phyloP scores from a whole-genome alignment of 1,140 invertebrate genomes.

The Zaprionus ornatus region DNA sequence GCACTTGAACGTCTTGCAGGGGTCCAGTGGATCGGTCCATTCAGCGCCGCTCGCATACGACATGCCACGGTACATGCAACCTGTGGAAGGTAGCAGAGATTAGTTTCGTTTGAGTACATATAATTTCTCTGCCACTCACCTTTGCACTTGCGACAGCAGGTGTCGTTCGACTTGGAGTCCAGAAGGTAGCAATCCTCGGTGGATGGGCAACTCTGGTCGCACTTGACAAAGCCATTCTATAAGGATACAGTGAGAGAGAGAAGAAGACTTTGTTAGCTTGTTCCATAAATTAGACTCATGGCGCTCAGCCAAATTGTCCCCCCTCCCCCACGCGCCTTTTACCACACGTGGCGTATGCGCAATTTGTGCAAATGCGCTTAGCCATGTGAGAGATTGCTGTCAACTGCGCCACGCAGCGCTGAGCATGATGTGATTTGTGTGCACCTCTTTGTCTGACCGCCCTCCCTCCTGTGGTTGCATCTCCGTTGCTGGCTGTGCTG shows the following conservation, averaged over 20 bases:
- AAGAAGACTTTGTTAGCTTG: constrained; percentile 6
- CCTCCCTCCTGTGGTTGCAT: too few relatives aligned
- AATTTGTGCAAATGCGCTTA: constrained; percentile 53
- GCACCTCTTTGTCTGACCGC: too few relatives aligned
- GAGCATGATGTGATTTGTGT: constrained; percentile 50
- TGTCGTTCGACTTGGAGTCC: constrained; percentile 85
- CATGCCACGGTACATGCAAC: constrained; percentile 90
- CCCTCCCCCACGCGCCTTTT: not conserved
- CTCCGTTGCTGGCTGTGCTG: not conserved
- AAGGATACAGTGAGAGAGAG: constrained; percentile 75
- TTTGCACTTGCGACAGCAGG: constrained; percentile 89
- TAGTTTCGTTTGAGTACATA: not conserved
- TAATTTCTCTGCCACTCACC: constrained; percentile 84
- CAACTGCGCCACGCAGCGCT: constrained; percentile 35
- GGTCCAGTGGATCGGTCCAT: constrained; percentile 89
- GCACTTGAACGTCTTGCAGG: constrained; percentile 89
- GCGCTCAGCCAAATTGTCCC: not conserved
- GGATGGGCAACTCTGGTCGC: constrained; percentile 87
- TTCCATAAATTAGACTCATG: constrained; percentile 35
- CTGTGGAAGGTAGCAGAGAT: constrained; percentile 83
- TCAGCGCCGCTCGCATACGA: constrained; percentile 90
- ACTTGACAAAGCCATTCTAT: constrained; percentile 90
- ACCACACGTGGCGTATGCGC: constrained; percentile 54
- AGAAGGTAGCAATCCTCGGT: constrained; percentile 89
- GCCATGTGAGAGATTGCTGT: constrained; percentile 58